phyloP scores from a whole-genome alignment of 1,140 invertebrate species.

The Macrotrachela quadricornifera region DNA sequence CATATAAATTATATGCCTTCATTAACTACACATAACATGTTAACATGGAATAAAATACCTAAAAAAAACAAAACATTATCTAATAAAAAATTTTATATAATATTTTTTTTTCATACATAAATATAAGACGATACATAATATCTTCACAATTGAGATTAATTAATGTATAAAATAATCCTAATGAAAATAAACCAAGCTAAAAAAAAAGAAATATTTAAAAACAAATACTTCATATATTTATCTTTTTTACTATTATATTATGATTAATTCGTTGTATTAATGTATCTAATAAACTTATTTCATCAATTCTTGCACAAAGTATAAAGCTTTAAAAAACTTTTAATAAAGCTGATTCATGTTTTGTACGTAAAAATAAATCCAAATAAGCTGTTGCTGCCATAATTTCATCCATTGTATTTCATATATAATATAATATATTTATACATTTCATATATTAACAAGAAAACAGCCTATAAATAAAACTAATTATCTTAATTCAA shows the following conservation, averaged over 20 bases:
- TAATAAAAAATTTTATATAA: not conserved
- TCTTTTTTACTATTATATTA: not conserved
- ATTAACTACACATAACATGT: constrained; percentile 66
- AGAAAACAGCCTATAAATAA: too few relatives aligned
- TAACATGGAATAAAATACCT: constrained; percentile 56
- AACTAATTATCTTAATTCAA: too few relatives aligned
- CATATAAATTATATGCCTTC: constrained; percentile 49
- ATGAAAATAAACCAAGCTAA: constrained; percentile 63
- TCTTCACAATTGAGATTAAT: constrained; percentile 82
- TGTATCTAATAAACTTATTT: constrained; percentile 26
- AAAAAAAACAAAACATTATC: not conserved
- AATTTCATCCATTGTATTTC: constrained; percentile 53
- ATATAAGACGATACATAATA: constrained; percentile 68
- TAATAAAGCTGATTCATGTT: constrained; percentile 57
- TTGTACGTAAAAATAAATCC: constrained; percentile 60
- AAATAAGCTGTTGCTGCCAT: constrained; percentile 72
- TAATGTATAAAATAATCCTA: constrained; percentile 68
- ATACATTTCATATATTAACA: too few relatives aligned
- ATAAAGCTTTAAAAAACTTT: constrained; percentile 60
- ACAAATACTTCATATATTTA: not conserved
- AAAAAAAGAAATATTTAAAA: constrained; percentile 29
- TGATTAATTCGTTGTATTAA: constrained; percentile 20
- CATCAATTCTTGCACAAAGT: constrained; percentile 59
- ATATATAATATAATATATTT: too few relatives aligned
- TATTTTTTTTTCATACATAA: constrained; percentile 37